Evolutionary conservation across 2,888 invertebrate genomes (phyloP), one percentile per base, ranked within the genome.

Genomic region (Emmelina monodactyla): DNA sequence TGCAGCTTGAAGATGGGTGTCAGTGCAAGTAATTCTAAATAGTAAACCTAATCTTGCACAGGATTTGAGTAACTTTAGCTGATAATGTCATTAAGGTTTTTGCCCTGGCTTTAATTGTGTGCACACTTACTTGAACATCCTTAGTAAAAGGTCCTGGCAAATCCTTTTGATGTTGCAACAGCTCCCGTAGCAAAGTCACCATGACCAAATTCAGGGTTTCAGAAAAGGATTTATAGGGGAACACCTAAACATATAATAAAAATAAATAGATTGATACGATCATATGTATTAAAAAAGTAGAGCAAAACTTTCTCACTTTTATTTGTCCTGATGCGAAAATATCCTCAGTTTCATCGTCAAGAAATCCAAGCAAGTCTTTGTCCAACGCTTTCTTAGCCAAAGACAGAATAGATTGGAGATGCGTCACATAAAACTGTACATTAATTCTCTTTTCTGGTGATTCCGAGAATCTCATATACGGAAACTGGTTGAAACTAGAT

Each of bases 131-230:
- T 66, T 81, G 93, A 2, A 98, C 94, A 60, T 97, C 96, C 61
- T 91, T 91, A 2, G 94, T 96, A 56, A 97, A 97, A 0, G 92
- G 91, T 3, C 86, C 83, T 0, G 95, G 94, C 38, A 97, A 73
- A 66, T 94, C 95, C 62, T 88, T 89, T 58, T 96, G 94, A 58
- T 92, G 89, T 54, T 94, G 93, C 39, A 97, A 70, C 34, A 98
- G 71, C 62, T 99, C 97, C 41, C 96, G 82, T 39, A 99, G 71
- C 34, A 98, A 70, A 0, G 96, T 93, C 0, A 98, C 92, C 84
- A 96, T 87, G 1, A 96, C 96, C 36, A 98, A 78, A 63, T 94
- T 96, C 36, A 98, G 79, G 0, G 94, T 94, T 70, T 99, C 98
- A 39, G 94, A 96, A 60, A 97, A 94, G 0, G 93, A 92, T 57